Evolutionary conservation across 2,888 invertebrate genomes (phyloP), one percentile per base, ranked within the genome.

Genomic region (Lepidonotus clava): DNA sequence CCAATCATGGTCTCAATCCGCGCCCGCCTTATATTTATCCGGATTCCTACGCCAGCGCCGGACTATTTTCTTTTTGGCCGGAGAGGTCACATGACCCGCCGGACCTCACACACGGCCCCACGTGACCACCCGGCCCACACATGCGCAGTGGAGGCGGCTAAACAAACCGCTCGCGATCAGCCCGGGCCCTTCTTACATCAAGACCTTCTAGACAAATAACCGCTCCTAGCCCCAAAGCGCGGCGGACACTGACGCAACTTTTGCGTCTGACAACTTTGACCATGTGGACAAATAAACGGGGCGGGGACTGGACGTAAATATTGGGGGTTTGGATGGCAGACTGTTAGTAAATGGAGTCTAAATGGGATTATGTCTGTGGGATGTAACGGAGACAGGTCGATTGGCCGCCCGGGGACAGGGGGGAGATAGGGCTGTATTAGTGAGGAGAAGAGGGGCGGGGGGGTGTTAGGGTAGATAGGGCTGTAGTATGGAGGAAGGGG

Each of bases 21-120:
- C 28, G 28, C 4, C n/a, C n/a, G 61, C 24, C 5, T 32, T 61
- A 61, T 61, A 61, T 61, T 61, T 61, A 61, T 32, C 61, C 61
- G 28, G 28, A 11, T 61, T 61, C 61, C 61, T 11, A 61, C 61
- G 24, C 61, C 28, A 11, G 61, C 21, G 24, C 61, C 24, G 61
- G 61, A 61, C 61, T 61, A 61, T 61, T 61, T 61, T 61, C 61
- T 28, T 61, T n/a, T n/a, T 32, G 61, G 61, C 61, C 61, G 46
- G 24, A 61, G 61, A 61, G 61, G 61, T 61, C 61, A 61, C 28
- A 14, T 61, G 61, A 61, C 61, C 61, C 24, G n/a, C n/a, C n/a
- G 24, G 61, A 61, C 61, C 61, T 32, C 61, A 61, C 61, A 28
- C 61, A 61, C 24, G 61, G 61, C 61, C 28, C 61, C 24, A 28